These are phyloP conservation scores for Microctonus brassicae DNA, from an alignment of 2,888 invertebrate genomes.

Conservation along the genomic window DNA sequence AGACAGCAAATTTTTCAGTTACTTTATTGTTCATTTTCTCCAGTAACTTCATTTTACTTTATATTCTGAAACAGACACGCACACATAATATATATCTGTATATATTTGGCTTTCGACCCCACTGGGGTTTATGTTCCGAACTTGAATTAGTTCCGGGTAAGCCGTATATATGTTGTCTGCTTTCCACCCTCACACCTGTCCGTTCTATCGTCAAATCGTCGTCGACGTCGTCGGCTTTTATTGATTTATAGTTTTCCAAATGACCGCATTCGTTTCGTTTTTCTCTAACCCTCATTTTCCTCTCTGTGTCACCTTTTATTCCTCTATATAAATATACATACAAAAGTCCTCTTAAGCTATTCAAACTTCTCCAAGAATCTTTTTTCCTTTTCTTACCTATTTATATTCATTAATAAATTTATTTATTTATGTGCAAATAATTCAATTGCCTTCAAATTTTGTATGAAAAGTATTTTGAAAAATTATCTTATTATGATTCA, in stretches of 20 bases:
- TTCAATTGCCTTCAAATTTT: no score
- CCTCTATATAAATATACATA: slow-evolving; percentile 8
- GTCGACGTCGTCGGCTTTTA: slow-evolving; percentile 9
- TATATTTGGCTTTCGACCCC: neutral
- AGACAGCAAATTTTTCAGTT: slow-evolving; percentile 9
- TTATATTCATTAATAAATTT: neutral
- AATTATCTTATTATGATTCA: no score
- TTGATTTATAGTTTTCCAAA: slow-evolving; percentile 30
- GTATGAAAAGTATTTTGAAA: no score
- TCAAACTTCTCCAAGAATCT: no score
- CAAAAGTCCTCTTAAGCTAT: neutral
- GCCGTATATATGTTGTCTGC: neutral
- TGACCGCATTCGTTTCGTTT: slow-evolving; percentile 26
- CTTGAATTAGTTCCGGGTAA: slow-evolving; percentile 17
- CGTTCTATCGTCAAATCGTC: neutral
- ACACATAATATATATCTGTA: neutral
- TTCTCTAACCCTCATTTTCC: slow-evolving; percentile 34
- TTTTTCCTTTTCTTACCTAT: neutral
- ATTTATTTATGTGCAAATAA: no score
- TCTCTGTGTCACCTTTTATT: slow-evolving; percentile 13
- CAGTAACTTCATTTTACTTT: neutral
- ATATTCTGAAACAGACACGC: neutral
- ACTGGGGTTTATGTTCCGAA: slow-evolving; percentile 3
- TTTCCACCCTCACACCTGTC: slow-evolving; percentile 15
- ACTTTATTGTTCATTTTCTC: neutral